These are phyloP conservation scores for Helleia helle DNA, from an alignment of 2,888 invertebrate species.

Conservation along the genomic window DNA sequence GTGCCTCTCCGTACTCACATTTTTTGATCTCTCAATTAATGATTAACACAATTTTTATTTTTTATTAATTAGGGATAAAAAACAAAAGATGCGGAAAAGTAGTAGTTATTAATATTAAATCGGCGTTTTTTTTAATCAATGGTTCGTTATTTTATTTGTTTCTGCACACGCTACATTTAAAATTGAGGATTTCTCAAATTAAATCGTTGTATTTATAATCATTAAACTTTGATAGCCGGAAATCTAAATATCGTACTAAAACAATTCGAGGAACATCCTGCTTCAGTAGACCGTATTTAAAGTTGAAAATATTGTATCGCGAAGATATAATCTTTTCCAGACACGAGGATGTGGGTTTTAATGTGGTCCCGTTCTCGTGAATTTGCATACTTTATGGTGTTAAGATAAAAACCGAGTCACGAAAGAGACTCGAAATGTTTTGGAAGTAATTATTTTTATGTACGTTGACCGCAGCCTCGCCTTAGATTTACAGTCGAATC, in stretches of 20 bases:
- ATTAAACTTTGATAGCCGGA: slow-evolving; percentile 4
- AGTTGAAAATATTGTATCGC: slow-evolving; percentile 1
- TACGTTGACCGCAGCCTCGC: no score
- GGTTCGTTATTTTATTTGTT: no score
- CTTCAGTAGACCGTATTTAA: neutral
- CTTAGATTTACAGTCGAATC: no score
- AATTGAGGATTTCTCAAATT: neutral
- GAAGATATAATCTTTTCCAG: neutral
- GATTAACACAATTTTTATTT: no score
- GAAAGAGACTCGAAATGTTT: neutral
- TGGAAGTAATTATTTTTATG: slow-evolving; percentile 1
- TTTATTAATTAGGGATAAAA: no score
- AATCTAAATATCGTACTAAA: neutral
- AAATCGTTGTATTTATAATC: no score
- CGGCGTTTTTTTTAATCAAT: no score
- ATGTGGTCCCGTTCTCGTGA: slow-evolving; percentile 1
- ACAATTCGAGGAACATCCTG: neutral
- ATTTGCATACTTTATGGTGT: slow-evolving; percentile 7
- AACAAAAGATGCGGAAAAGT: no score
- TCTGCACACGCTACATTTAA: no score
- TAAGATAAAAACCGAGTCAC: slow-evolving; percentile 2
- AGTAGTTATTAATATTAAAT: no score
- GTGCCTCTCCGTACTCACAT: no score
- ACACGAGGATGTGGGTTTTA: slow-evolving; percentile 5
- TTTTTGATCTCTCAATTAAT: no score